Evolutionary conservation across 1,140 invertebrate genomes (phyloP), one percentile per base, ranked within the genome.

Genomic region (Aphelinus atriplicis): DNA sequence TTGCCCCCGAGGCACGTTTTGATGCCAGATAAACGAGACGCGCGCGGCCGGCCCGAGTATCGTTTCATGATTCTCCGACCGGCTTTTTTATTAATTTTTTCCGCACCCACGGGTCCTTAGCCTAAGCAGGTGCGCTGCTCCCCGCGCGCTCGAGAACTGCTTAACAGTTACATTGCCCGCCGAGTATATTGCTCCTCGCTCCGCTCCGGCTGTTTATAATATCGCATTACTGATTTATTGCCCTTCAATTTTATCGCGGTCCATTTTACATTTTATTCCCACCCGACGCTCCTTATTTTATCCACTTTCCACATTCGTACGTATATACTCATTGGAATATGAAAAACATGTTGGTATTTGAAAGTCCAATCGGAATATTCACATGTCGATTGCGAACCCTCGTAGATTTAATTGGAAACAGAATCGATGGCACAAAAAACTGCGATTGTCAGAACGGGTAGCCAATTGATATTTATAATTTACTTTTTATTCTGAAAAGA

Each of bases 21-120:
- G 64, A 66, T 66, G 51, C 42, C 7, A 66, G 64, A 64, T 57
- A 72, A 65, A 72, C 45, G 62, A 72, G 70, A 57, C 53, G 47
- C 26, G n/a, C 53, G 26, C 26, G 26, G 46, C 9, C 45, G 62
- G 26, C 2, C 50, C 47, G 64, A 63, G 26, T 57, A 50, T 56
- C 2, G n/a, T 43, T 65, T 64, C 48, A 57, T 5, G 45, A 55
- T 56, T 57, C 55, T 26, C 26, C 26, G 26, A 26, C 26, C 26
- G 26, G 45, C 26, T 3, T 58, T 65, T 65, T 72, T 72, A 51
- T 53, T 46, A 43, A 43, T 50, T 53, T 57, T 57, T 72, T 64
- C 47, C 26, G 47, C n/a, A n/a, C 50, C 7, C 46, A 42, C 43
- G 43, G 45, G 53, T 64, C 10, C 48, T 71, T 65, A 7, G 53